These are phyloP conservation scores for Festucalex cinctus DNA, from an alignment of 2,113 vertebrate species.

Conservation along the genomic window DNA sequence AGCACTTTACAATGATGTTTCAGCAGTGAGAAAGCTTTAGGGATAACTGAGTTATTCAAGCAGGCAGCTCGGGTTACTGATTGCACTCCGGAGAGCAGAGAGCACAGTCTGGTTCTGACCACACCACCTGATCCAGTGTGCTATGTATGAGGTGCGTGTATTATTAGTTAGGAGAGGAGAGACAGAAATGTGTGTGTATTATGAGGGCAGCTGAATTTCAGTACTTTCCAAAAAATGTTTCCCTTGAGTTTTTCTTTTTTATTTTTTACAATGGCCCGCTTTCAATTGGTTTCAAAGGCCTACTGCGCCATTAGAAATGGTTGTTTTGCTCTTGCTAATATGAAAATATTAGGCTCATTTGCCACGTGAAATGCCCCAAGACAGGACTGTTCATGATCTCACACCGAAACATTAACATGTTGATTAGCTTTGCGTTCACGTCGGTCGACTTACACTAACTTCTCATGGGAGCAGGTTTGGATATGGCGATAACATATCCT, in stretches of 20 bases:
- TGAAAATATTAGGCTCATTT: slow-evolving; percentile 49
- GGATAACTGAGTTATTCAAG: slow-evolving; percentile 65
- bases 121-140: slow-evolving; percentile 55
- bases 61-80: slow-evolving; percentile 67
- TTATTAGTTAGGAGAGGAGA: slow-evolving; percentile 34
- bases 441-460: slow-evolving; percentile 12
- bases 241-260: slow-evolving; percentile 7
- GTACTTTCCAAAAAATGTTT: slow-evolving; percentile 20
- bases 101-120: slow-evolving; percentile 59
- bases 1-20: slow-evolving; percentile 42
- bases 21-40: slow-evolving; percentile 49
- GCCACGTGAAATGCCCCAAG: slow-evolving; percentile 47
- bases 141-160: slow-evolving; percentile 14
- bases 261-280: slow-evolving; percentile 21
- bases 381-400: slow-evolving; percentile 43
- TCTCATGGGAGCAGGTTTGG: slow-evolving; percentile 34
- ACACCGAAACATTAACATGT: slow-evolving; percentile 39
- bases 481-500: neutral
- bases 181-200: slow-evolving; percentile 29
- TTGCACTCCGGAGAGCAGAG: slow-evolving; percentile 64
- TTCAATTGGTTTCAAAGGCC: slow-evolving; percentile 36
- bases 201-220: slow-evolving; percentile 37
- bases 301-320: slow-evolving; percentile 36
- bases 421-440: slow-evolving; percentile 39
- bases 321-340: slow-evolving; percentile 38